phyloP scores from a whole-genome alignment of 2,113 vertebrate genomes.

The Pseudorhombus dupliciocellatus region DNA sequence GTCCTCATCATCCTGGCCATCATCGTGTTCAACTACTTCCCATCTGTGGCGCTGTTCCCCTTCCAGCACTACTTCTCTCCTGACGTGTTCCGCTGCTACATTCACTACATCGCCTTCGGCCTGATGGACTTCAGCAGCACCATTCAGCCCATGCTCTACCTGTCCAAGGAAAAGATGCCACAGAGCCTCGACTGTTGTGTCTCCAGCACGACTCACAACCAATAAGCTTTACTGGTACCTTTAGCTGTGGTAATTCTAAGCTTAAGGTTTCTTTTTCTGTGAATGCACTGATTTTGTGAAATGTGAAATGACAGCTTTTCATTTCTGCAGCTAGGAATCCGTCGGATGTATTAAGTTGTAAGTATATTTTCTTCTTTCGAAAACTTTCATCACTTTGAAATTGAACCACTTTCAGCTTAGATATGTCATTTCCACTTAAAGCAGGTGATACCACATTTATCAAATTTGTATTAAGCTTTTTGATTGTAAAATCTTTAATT shows the following conservation, averaged over 20 bases:
- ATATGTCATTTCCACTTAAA: background rate
- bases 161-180: constrained; percentile 71
- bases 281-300: background rate
- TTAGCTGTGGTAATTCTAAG: too few species aligned
- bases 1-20: constrained; percentile 81
- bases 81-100: constrained; percentile 71
- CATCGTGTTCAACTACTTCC: constrained; percentile 82
- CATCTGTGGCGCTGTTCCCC: constrained; percentile 80
- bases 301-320: background rate
- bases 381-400: background rate
- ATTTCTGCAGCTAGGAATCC: background rate
- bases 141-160: constrained; percentile 81
- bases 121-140: constrained; percentile 84
- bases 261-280: background rate
- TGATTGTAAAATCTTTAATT: background rate
- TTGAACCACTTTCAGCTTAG: background rate
- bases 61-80: constrained; percentile 74
- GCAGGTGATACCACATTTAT: background rate
- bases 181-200: constrained; percentile 45
- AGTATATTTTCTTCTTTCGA: background rate
- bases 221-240: too few species aligned
- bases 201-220: background rate
- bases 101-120: constrained; percentile 75
- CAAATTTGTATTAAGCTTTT: background rate
- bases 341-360: background rate